A percentile compares a stretch with the other conserved stretches of the same genome.
phyloP scores from a whole-genome alignment of 2,797 vertebrate genomes.

The Mallotus villosus region DNA sequence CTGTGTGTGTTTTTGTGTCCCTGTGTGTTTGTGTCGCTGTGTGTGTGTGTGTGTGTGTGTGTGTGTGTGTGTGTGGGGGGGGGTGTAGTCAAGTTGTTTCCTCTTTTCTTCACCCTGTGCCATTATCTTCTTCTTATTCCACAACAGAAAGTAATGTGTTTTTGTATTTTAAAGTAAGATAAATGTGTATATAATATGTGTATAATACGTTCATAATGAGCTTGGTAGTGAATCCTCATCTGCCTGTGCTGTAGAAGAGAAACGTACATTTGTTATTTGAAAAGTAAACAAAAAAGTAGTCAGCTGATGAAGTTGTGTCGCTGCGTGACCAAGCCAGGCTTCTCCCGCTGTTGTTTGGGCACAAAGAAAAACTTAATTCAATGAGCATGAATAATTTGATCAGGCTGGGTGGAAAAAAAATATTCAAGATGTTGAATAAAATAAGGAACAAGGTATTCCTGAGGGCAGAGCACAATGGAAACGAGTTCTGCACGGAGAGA shows the following conservation, averaged over 20 bases:
- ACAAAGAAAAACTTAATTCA: conserved; percentile 33
- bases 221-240: not conserved
- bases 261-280: conserved; percentile 1
- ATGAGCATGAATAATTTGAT: conserved; percentile 37
- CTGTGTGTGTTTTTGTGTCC: not conserved
- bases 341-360: not conserved
- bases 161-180: not conserved
- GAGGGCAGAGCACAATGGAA: conserved; percentile 25
- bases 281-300: not conserved
- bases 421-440: conserved; percentile 35
- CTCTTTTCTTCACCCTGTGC: not conserved
- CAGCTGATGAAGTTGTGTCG: not conserved
- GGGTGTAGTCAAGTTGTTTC: not conserved
- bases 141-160: not conserved
- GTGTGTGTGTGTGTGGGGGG: not conserved
- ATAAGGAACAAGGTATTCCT: conserved; percentile 24
- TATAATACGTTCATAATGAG: conserved; percentile 5
- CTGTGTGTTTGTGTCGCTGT: not conserved
- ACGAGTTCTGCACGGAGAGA: conserved; percentile 31
- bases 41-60: not conserved
- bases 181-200: not conserved
- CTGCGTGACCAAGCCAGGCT: conserved; percentile 2
- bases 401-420: conserved; percentile 25
- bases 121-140: not conserved
- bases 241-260: not conserved